A percentile compares a stretch with the other conserved stretches of the same genome.
Evolutionary conservation across 2,797 vertebrate genomes (phyloP).

Genomic region (Staurois parvus): DNA sequence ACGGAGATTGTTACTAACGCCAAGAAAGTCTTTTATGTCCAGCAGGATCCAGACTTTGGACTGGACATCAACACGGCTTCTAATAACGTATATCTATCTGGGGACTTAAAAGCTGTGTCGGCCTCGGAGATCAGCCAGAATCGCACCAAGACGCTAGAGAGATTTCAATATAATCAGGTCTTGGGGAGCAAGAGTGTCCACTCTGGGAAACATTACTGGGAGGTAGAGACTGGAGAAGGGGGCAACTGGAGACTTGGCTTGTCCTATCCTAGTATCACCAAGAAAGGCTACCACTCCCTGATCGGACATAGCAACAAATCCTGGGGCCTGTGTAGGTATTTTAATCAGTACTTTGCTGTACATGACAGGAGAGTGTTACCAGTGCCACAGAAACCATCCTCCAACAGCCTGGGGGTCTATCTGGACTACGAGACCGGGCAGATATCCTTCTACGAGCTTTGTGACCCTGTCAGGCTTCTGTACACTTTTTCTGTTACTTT

Average conservation of each 20-base stretch:
- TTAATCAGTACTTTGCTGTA: constrained; percentile 21
- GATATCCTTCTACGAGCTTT: constrained; percentile 19
- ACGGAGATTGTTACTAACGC: not conserved
- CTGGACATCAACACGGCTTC: constrained; percentile 3
- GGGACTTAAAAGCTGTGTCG: constrained; percentile 12
- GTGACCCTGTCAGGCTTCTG: not conserved
- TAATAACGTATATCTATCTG: not conserved
- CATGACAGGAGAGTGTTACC: constrained; percentile 18
- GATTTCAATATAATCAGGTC: constrained; percentile 24
- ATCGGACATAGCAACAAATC: constrained; percentile 28
- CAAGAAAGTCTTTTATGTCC: constrained; percentile 3
- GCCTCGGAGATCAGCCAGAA: constrained; percentile 4
- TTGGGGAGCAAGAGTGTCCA: constrained; percentile 4
- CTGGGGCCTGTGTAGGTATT: constrained; percentile 32
- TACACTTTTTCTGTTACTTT: constrained; percentile 5
- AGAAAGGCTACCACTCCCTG: constrained; percentile 31
- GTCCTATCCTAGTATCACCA: not conserved
- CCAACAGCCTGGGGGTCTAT: constrained; percentile 26
- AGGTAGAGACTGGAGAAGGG: not conserved
- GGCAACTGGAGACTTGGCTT: constrained; percentile 38
- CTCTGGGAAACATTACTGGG: constrained; percentile 17
- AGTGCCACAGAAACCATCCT: not conserved
- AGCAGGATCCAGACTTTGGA: constrained; percentile 7
- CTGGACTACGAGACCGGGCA: constrained; percentile 34
- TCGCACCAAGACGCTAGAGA: not conserved